Evolutionary conservation across 92 coral and sea anemone genomes (phyloP), one percentile per base, ranked within the genome.

Genomic region (Phenganax stokvisi): DNA sequence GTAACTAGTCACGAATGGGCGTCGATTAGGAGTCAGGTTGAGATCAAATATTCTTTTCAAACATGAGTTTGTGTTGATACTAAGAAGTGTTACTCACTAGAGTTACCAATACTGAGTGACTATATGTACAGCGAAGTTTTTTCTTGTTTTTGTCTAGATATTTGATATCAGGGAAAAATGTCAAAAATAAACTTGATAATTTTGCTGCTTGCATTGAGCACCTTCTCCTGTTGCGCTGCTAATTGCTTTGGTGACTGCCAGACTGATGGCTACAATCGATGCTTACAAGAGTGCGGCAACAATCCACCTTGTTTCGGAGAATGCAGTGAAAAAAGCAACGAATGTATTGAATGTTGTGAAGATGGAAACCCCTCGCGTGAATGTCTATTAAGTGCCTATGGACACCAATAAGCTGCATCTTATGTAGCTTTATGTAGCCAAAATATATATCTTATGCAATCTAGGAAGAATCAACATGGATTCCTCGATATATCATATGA

Each of bases 141-240:
- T 25, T 25, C 71, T 11, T 66, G 28, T 5, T 66, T 8, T 66
- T 15, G 7, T 16, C 72, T 13, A 64, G 70, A 12, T 10, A 37
- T 30, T 17, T 37, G 73, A 68, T 68, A 68, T 68, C 73, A 68
- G 6, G n/a, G 16, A 64, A 17, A 64, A 12, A 68, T 68, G 73
- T 30, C 73, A 28, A 68, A 53, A 68, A 13, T 68, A 68, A 12
- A 68, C 47, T 6, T 28, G 52, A 37, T 68, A 10, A 17, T 37
- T 12, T 68, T 68, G 73, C n/a, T 68, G 30, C 54, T 68, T 16
- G 73, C 73, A 37, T 68, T 30, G 52, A 30, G 31, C 53, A 53
- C 73, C 73, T 8, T 68, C 16, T 29, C 53, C 31, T 10, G 12
- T 9, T 68, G 73, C 29, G 73, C 54, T 17, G 73, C 73, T 68